phyloP scores from a whole-genome alignment of 2,113 vertebrate species.

The Crotalus helleri region DNA sequence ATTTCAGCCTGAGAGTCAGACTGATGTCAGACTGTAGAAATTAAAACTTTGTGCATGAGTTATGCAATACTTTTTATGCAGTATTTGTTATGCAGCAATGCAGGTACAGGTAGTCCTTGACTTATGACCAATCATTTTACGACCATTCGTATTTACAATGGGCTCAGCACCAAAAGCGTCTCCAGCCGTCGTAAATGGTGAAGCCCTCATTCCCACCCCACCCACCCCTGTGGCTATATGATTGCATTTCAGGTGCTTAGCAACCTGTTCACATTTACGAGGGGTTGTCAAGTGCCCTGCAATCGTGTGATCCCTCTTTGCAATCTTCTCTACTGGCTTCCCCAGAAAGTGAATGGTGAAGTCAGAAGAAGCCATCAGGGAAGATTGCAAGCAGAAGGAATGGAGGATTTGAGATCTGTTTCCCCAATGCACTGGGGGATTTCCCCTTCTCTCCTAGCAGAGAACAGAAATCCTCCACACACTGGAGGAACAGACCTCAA shows the following conservation, averaged over 20 bases:
- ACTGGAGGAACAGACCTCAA: neutral
- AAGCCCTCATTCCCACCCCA: neutral
- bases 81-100: neutral
- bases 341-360: neutral
- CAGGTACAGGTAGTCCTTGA: neutral
- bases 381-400: neutral
- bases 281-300: neutral
- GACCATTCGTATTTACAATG: neutral
- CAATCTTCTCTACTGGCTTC: neutral
- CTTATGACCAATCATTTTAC: neutral
- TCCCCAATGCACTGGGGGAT: neutral
- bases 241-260: neutral
- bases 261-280: neutral
- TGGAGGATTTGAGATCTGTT: neutral
- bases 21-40: neutral
- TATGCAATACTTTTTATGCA: neutral
- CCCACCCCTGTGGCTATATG: neutral
- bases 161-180: neutral
- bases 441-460: neutral
- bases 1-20: neutral
- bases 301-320: neutral
- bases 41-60: neutral
- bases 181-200: neutral
- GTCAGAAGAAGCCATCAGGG: neutral
- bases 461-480: neutral